These are phyloP conservation scores for Glyptemys insculpta DNA, from an alignment of 2,797 vertebrate genomes.

Conservation along the genomic window DNA sequence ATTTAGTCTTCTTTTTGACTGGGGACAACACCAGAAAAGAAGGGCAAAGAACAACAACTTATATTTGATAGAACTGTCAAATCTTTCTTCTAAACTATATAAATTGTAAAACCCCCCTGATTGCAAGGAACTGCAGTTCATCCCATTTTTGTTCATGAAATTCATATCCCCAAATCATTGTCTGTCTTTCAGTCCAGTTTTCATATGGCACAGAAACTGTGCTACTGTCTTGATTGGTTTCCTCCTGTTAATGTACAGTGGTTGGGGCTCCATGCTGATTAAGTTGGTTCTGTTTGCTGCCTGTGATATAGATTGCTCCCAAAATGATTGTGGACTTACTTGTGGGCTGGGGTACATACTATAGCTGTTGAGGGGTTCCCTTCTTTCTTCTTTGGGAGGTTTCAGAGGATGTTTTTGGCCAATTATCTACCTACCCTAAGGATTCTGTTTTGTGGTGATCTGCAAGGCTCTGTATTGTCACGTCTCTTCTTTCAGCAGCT, in stretches of 20 bases:
- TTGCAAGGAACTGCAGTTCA: neutral
- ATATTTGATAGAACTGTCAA: neutral
- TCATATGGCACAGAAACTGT: neutral
- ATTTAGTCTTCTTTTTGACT: neutral
- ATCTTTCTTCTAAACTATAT: neutral
- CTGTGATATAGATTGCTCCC: neutral
- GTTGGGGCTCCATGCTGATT: neutral
- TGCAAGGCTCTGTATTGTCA: accelerated
- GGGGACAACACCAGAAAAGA: neutral
- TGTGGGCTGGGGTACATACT: neutral
- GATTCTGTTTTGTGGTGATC: neutral
- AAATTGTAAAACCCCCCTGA: neutral
- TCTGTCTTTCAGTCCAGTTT: neutral
- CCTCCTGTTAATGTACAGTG: neutral
- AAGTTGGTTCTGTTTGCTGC: neutral
- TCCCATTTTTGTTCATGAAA: neutral
- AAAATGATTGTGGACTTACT: neutral
- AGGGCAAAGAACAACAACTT: neutral
- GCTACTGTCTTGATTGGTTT: neutral
- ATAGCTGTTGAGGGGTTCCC: accelerated
- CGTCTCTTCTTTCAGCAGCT: neutral
- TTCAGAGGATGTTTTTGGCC: neutral
- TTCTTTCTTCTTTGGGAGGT: neutral
- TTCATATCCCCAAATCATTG: neutral
- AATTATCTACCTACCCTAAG: neutral